Base-by-base conservation (phyloP, 2,113 vertebrate species). In the Rhinoptilus africanus region DNA sequence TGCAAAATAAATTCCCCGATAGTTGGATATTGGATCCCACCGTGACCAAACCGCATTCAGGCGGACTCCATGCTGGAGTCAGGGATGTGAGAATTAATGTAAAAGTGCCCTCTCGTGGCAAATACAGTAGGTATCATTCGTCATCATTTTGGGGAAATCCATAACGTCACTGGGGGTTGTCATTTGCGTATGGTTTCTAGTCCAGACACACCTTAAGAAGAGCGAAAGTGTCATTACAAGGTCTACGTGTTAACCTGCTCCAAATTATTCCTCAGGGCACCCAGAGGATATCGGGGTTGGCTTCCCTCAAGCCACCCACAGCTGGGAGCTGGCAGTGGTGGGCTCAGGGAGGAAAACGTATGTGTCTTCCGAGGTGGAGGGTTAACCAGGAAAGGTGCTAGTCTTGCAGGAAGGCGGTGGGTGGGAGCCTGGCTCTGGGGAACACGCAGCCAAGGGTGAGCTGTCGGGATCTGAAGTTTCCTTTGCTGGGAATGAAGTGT, bases 91-190 rank as follows among this genome's bases (percentile, higher is more conserved):
- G 87, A 84, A 67, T 68, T 86, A 85, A 66, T 51, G 86, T 92
- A 16, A 39, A 96, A 85, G 79, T 78, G 62, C 86, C 93, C 85
- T 88, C 86, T 92, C 34, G 68, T 82, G 91, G 86, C n/a, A 88
- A 71, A 35, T 13, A 19, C n/a, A 32, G 47, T 54, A 41, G 75
- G 67, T 72, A 34, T 43, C 7, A 6, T 75, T 47, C 8, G 2
- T 71, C 74, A 71, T 37, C 1, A 4, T 69, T 53, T 48, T 20
- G 35, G 15, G 23, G 68, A 68, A 76, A 73, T 47, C 39, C 32
- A 2, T 86, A 14, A 34, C 0, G 4, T 48, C 59, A 19, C 26
- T 23, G 12, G 32, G 32, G 18, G 35, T n/a, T 68, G 43, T 37
- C 35, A 59, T 64, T 66, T 60, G 14, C 23, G 51, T 32, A 13